Evolutionary conservation across 2,113 vertebrate species (phyloP).

Genomic region (Bufo bufo): DNA sequence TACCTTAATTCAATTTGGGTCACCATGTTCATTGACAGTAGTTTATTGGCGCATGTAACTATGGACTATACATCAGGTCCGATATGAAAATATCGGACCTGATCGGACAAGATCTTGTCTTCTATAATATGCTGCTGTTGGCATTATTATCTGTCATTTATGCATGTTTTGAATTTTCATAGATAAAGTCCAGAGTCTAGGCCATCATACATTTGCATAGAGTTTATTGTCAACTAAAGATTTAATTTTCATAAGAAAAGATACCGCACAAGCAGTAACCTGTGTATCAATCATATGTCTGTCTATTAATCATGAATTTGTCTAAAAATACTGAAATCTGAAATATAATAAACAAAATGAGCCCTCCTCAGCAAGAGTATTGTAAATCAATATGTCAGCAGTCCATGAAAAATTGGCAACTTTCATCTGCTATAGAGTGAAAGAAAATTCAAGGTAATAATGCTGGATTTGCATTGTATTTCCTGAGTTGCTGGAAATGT

Average conservation of each 20-base stretch:
- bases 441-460: not conserved
- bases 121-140: not conserved
- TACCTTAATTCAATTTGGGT: not conserved
- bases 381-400: conserved; percentile 16
- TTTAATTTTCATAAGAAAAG: not conserved
- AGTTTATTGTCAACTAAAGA: not conserved
- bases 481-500: not conserved
- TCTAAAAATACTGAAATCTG: not conserved
- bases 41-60: not conserved
- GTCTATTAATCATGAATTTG: not conserved
- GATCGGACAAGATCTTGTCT: not conserved
- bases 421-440: not conserved
- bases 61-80: not conserved
- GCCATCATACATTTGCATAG: not conserved
- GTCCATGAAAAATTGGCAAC: not conserved
- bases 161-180: not conserved
- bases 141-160: not conserved
- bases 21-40: not conserved
- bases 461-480: not conserved
- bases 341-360: conserved; percentile 2
- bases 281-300: not conserved
- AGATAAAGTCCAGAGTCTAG: not conserved
- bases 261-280: not conserved
- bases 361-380: not conserved
- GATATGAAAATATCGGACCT: not conserved